Base-by-base conservation (phyloP, 2,888 invertebrate species). In the Chironomus riparius region DNA sequence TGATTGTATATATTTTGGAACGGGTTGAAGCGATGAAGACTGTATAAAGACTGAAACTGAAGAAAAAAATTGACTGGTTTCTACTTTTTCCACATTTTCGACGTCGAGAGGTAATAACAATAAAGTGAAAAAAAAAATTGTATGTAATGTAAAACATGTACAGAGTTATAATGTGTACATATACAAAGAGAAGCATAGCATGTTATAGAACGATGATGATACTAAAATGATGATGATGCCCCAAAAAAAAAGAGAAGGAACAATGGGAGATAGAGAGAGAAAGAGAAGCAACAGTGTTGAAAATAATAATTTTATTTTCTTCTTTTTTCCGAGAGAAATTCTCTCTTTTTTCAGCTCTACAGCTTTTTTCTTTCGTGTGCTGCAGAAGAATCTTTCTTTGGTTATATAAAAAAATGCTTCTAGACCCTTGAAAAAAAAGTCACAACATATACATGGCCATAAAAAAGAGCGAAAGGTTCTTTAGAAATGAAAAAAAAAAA, bases 21-120 rank as follows among this genome's bases (percentile, higher is more conserved):
- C 76, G 76, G 76, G 76, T 76, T 76, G 69, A 76, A 76, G 76
- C 76, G 76, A 65, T 65, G 65, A 76, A 76, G 76, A 69, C 68
- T 69, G 76, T 76, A 76, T 61, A 76, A 76, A 76, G 76, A 76
- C 76, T 76, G 76, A 76, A 76, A 61, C 76, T 76, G 76, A 76
- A 76, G 18, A 56, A 56, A 56, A 56, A 75, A 68, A 76, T 68
- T 76, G 76, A 76, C 76, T 76, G 76, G 76, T 76, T 76, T 76
- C 76, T 76, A 74, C 74, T 76, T 76, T 76, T 76, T 69, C 56
- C 61, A 38, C 74, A 68, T 74, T 69, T n/a, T 76, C 76, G 76
- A 76, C 76, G 68, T 69, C 69, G 76, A 69, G 76, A 76, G 76
- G 76, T 76, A 76, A 76, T 76, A 76, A 76, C 76, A 76, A 76